phyloP scores from a whole-genome alignment of 2,888 invertebrate species.

The Lycaena phlaeas region DNA sequence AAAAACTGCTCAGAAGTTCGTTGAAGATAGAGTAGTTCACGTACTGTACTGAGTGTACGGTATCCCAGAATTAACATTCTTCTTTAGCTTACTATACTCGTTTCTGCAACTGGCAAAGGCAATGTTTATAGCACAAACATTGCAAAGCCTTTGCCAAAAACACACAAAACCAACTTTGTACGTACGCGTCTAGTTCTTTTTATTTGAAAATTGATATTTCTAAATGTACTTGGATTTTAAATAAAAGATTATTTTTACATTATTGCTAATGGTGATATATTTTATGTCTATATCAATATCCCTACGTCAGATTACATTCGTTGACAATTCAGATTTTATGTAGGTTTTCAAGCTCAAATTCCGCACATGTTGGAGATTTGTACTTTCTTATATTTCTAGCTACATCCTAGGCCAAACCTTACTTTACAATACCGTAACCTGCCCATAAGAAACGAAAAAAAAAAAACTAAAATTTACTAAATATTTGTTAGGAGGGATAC shows the following conservation, averaged over 20 bases:
- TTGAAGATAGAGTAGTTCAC: too few species aligned
- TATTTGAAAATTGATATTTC: too few species aligned
- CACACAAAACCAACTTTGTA: too few species aligned
- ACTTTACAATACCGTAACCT: constrained; percentile 72
- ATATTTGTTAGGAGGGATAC: constrained; percentile 48
- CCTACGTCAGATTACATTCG: constrained; percentile 75
- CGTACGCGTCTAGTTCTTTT: too few species aligned
- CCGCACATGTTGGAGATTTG: constrained; percentile 67
- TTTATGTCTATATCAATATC: constrained; percentile 70
- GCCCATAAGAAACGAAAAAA: constrained; percentile 61
- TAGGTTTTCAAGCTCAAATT: constrained; percentile 63
- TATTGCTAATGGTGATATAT: constrained; percentile 74
- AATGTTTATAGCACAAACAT: too few species aligned
- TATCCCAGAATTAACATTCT: too few species aligned
- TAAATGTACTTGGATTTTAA: constrained; percentile 20
- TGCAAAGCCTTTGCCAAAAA: too few species aligned
- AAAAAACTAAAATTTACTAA: constrained; percentile 43
- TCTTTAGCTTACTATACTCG: too few species aligned
- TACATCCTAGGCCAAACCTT: constrained; percentile 74
- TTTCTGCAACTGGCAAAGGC: too few species aligned
- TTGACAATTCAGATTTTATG: constrained; percentile 70
- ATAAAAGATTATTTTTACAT: constrained; percentile 42
- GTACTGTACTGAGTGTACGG: too few species aligned
- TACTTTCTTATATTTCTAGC: constrained; percentile 70
- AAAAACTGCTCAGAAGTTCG: too few species aligned